phyloP scores from a whole-genome alignment of 2,797 vertebrate genomes.

The Salarias fasciatus region DNA sequence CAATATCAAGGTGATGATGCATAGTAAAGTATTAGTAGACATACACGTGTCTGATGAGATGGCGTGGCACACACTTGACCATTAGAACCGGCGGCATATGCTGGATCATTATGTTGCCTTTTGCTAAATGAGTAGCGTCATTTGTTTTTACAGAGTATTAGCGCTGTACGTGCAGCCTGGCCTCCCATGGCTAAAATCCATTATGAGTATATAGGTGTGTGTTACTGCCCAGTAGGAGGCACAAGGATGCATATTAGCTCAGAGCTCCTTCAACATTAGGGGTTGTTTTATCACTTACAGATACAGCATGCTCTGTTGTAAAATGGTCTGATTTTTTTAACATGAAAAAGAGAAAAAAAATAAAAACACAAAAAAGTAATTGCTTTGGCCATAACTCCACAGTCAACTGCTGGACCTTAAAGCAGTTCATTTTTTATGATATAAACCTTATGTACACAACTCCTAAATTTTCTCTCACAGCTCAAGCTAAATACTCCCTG shows the following conservation, averaged over 20 bases:
- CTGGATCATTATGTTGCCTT: slow-evolving; percentile 19
- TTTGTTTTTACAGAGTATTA: slow-evolving; percentile 39
- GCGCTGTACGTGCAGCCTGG: slow-evolving; percentile 45
- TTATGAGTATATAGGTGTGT: slow-evolving; percentile 42
- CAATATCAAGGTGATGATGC: background rate
- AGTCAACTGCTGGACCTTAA: no score
- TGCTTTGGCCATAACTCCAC: slow-evolving; percentile 13
- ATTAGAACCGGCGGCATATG: slow-evolving; percentile 4
- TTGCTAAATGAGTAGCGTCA: slow-evolving; percentile 43
- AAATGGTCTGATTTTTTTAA: background rate
- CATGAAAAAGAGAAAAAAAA: slow-evolving; percentile 15
- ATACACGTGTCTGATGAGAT: no score
- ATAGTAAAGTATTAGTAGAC: no score
- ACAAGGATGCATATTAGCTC: slow-evolving; percentile 34
- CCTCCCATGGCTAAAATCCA: slow-evolving; percentile 64
- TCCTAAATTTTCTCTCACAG: slow-evolving; percentile 31
- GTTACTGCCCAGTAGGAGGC: slow-evolving; percentile 56
- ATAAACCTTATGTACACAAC: slow-evolving; percentile 14
- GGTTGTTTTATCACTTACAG: no score
- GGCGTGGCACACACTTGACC: background rate
- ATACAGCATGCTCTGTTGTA: no score
- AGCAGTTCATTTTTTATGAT: no score
- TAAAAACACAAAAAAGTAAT: slow-evolving; percentile 37
- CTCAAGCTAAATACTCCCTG: slow-evolving; percentile 20
- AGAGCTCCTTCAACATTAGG: slow-evolving; percentile 18